A percentile compares a stretch with the other conserved stretches of the same genome.
These are phyloP conservation scores for Ectemnius continuus DNA, from an alignment of 2,888 invertebrate species.

Conservation along the genomic window DNA sequence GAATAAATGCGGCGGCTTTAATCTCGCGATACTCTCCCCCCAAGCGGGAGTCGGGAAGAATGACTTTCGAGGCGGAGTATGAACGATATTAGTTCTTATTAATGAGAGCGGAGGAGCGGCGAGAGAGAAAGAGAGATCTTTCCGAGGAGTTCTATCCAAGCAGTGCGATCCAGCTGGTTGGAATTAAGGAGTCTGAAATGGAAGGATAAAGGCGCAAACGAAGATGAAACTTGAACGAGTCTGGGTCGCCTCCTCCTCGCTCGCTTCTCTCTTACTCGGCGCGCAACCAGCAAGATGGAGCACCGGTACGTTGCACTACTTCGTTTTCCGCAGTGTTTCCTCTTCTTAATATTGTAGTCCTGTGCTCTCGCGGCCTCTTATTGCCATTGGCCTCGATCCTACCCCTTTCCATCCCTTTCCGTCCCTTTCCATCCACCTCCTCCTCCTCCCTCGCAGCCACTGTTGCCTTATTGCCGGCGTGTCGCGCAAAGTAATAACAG, in stretches of 20 bases:
- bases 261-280: not conserved
- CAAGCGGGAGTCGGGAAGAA: slow-evolving; percentile 38
- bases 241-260: too few relatives aligned
- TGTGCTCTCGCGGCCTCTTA: slow-evolving; percentile 37
- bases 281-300: slow-evolving; percentile 39
- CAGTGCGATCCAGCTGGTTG: not conserved
- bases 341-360: slow-evolving; percentile 45
- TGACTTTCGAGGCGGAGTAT: slow-evolving; percentile 38
- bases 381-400: slow-evolving; percentile 33
- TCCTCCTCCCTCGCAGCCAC: too few relatives aligned
- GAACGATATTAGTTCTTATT: slow-evolving; percentile 53
- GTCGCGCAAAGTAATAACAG: slow-evolving; percentile 30
- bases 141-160: not conserved
- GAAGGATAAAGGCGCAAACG: slow-evolving; percentile 42
- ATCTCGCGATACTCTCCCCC: too few relatives aligned
- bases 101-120: slow-evolving; percentile 31
- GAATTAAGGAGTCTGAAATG: slow-evolving; percentile 36
- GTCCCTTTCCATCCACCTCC: too few relatives aligned
- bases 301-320: slow-evolving; percentile 37
- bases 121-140: too few relatives aligned
- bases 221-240: slow-evolving; percentile 50
- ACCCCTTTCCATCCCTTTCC: too few relatives aligned
- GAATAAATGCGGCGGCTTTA: too few relatives aligned
- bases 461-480: slow-evolving; percentile 31
- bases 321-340: slow-evolving; percentile 43